phyloP scores from a whole-genome alignment of 2,888 invertebrate genomes.

The Acronicta leporina region DNA sequence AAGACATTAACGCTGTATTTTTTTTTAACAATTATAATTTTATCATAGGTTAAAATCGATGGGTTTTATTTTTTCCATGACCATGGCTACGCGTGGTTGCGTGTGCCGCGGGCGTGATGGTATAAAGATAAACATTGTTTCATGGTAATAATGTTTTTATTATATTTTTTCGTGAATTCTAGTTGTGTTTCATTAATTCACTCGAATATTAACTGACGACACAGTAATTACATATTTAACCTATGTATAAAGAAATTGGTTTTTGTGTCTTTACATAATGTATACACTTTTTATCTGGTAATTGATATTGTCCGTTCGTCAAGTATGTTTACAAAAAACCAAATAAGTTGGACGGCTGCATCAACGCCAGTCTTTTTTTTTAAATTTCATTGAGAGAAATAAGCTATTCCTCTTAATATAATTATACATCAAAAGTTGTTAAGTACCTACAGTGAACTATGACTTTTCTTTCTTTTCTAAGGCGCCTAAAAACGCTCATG shows the following conservation, averaged over 20 bases:
- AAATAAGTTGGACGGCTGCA: slow-evolving; percentile 6
- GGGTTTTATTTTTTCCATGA: slow-evolving; percentile 73
- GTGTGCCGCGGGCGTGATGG: slow-evolving; percentile 67
- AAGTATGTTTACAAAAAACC: slow-evolving; percentile 26
- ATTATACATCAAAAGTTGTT: too few species aligned
- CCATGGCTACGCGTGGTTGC: slow-evolving; percentile 70
- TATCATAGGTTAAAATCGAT: slow-evolving; percentile 76
- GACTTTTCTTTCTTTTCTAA: too few species aligned
- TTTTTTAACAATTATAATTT: slow-evolving; percentile 61
- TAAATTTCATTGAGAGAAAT: background rate
- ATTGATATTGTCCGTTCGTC: slow-evolving; percentile 42
- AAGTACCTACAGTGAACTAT: too few species aligned
- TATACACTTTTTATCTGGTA: slow-evolving; percentile 34
- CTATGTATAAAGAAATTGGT: slow-evolving; percentile 32
- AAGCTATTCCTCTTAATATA: too few species aligned
- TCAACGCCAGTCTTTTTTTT: background rate
- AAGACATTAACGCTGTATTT: slow-evolving; percentile 43
- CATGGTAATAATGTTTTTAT: slow-evolving; percentile 65
- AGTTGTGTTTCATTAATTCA: slow-evolving; percentile 58
- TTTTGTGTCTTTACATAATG: slow-evolving; percentile 17
- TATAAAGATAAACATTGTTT: slow-evolving; percentile 70
- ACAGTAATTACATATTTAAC: slow-evolving; percentile 56
- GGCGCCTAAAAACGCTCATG: too few species aligned
- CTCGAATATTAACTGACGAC: slow-evolving; percentile 64
- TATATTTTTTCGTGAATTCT: slow-evolving; percentile 63